Conservation (phyloP, 2,888 invertebrate species). For the Bimastos eiseni region DNA sequence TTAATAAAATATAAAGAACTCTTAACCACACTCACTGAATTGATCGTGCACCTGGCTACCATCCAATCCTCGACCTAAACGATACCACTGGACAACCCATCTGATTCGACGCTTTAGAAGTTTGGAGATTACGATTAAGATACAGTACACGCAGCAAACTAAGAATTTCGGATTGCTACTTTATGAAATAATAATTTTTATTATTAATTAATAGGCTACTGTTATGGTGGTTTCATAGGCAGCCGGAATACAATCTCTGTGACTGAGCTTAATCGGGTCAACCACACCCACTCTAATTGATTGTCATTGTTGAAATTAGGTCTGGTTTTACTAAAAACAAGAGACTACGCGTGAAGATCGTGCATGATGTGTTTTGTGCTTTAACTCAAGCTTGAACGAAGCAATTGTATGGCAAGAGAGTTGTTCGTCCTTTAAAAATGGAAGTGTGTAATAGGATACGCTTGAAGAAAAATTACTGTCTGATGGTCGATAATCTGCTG, state of each 20-base stretch:
- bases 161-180: too few relatives aligned
- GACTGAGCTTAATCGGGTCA: neutral
- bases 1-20: too few relatives aligned
- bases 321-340: neutral
- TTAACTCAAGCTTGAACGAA: neutral
- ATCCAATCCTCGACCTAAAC: too few relatives aligned
- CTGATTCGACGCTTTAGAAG: too few relatives aligned
- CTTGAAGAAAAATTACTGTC: conserved; percentile 19
- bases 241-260: neutral
- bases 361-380: neutral
- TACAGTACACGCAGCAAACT: too few relatives aligned
- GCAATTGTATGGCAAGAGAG: neutral
- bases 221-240: neutral
- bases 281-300: neutral
- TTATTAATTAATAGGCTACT: too few relatives aligned
- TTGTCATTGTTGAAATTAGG: neutral
- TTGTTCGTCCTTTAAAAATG: neutral
- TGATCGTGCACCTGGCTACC: too few relatives aligned
- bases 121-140: too few relatives aligned
- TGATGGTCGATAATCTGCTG: neutral
- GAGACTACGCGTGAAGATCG: neutral
- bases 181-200: too few relatives aligned
- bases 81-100: too few relatives aligned
- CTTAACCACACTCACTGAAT: too few relatives aligned
- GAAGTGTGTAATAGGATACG: neutral